Evolutionary conservation across 1,140 invertebrate genomes (phyloP).

Genomic region (Drosophila rhopaloa): DNA sequence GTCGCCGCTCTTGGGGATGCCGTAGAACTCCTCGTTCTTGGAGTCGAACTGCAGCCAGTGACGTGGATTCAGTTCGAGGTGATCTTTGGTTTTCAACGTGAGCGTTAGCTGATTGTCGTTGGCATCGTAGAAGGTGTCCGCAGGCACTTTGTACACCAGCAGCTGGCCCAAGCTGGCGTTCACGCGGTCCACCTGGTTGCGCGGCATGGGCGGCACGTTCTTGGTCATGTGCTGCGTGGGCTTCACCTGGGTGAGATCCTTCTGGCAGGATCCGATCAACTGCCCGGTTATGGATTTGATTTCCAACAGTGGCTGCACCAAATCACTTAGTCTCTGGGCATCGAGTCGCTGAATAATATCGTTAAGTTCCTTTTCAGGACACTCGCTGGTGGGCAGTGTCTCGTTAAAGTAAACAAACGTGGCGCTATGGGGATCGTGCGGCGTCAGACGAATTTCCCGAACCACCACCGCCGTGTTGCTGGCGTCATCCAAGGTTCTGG

Average conservation of each 20-base stretch:
- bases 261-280: constrained; percentile 88
- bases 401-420: constrained; percentile 95
- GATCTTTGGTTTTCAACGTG: constrained; percentile 89
- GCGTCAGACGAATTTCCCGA: constrained; percentile 67
- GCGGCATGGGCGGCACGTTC: constrained; percentile 90
- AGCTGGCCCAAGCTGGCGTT: constrained; percentile 92
- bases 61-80: constrained; percentile 87
- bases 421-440: constrained; percentile 85
- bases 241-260: constrained; percentile 82
- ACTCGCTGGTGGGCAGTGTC: constrained; percentile 90
- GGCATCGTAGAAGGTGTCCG: constrained; percentile 95
- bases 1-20: constrained; percentile 90
- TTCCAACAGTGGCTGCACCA: constrained; percentile 87
- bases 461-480: constrained; percentile 70
- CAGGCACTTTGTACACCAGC: constrained; percentile 91
- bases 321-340: constrained; percentile 85
- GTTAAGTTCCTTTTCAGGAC: constrained; percentile 90
- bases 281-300: constrained; percentile 87
- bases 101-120: constrained; percentile 91
- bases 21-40: constrained; percentile 95
- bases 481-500: constrained; percentile 62
- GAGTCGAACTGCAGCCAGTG: constrained; percentile 96
- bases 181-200: constrained; percentile 94
- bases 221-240: constrained; percentile 86
- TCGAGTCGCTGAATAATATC: constrained; percentile 86